Conservation (phyloP, 2,888 invertebrate genomes). For the Elegia similella region DNA sequence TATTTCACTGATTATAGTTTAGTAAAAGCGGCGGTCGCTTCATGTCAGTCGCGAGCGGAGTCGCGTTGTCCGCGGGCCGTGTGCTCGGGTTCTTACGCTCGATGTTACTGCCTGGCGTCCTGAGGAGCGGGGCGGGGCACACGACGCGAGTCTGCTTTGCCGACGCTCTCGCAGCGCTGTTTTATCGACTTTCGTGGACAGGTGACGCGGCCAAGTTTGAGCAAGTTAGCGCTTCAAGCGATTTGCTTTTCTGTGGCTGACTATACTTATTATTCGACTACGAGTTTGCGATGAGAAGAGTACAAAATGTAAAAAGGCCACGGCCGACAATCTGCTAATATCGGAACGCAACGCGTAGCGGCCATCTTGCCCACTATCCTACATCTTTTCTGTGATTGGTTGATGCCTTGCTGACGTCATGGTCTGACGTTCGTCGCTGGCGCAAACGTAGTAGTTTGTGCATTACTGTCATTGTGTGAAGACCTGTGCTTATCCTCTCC, state of each 20-base stretch:
- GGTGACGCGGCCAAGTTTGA: conserved; percentile 52
- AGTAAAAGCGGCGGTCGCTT: conserved; percentile 62
- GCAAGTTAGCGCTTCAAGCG: conserved; percentile 31
- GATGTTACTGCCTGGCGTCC: conserved; percentile 66
- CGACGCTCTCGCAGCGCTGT: conserved; percentile 38
- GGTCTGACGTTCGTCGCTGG: too few relatives aligned
- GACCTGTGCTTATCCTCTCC: too few relatives aligned
- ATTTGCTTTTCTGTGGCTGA: conserved; percentile 7
- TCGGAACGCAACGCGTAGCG: too few relatives aligned
- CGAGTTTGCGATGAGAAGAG: not conserved
- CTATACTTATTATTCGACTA: not conserved
- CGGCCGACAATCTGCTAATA: not conserved
- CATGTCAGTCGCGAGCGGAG: conserved; percentile 68
- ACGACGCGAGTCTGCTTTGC: conserved; percentile 35
- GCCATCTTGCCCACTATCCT: too few relatives aligned
- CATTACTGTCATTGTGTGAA: too few relatives aligned
- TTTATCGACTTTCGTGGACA: conserved; percentile 57
- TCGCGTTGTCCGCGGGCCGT: conserved; percentile 52
- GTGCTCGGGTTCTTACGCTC: conserved; percentile 71
- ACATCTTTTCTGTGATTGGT: too few relatives aligned
- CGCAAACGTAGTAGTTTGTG: too few relatives aligned
- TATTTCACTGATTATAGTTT: conserved; percentile 73
- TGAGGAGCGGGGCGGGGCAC: conserved; percentile 28
- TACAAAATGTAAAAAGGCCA: not conserved
- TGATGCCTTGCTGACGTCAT: too few relatives aligned